These are phyloP conservation scores for Oreotrochilus melanogaster DNA, from an alignment of 2,113 vertebrate genomes.

Conservation along the genomic window DNA sequence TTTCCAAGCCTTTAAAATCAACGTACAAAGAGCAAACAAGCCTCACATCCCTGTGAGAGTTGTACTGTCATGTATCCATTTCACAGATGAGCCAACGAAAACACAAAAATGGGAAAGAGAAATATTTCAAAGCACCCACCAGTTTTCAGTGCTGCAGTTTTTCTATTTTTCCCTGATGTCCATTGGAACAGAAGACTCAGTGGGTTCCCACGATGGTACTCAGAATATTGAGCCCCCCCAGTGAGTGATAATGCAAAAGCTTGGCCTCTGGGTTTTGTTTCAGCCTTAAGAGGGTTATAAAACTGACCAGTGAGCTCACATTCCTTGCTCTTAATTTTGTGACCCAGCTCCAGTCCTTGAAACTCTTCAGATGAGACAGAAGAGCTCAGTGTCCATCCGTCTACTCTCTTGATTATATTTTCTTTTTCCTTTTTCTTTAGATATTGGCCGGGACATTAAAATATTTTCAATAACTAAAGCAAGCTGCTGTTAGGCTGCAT, in stretches of 20 bases:
- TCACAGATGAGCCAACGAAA: background rate
- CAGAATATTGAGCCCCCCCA: background rate
- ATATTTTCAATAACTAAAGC: slow-evolving; percentile 24
- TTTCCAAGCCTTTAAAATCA: background rate
- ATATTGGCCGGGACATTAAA: background rate
- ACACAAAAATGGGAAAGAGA: background rate
- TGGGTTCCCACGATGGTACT: background rate
- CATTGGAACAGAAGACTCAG: background rate
- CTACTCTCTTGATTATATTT: background rate
- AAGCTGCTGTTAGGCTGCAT: slow-evolving; percentile 11
- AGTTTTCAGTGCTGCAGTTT: background rate
- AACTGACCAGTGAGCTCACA: background rate
- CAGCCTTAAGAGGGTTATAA: background rate
- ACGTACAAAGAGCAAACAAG: background rate
- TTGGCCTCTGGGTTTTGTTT: background rate
- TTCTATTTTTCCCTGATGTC: background rate
- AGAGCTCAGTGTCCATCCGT: background rate
- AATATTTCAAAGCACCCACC: background rate
- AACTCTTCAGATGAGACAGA: background rate
- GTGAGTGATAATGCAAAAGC: background rate
- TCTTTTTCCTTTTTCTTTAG: background rate
- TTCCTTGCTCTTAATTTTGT: background rate
- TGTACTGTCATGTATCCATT: rapidly evolving
- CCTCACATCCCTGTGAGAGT: background rate
- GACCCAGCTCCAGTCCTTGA: background rate